Evolutionary conservation across 2,888 invertebrate genomes (phyloP).

Genomic region (Oxystoma pomonae): DNA sequence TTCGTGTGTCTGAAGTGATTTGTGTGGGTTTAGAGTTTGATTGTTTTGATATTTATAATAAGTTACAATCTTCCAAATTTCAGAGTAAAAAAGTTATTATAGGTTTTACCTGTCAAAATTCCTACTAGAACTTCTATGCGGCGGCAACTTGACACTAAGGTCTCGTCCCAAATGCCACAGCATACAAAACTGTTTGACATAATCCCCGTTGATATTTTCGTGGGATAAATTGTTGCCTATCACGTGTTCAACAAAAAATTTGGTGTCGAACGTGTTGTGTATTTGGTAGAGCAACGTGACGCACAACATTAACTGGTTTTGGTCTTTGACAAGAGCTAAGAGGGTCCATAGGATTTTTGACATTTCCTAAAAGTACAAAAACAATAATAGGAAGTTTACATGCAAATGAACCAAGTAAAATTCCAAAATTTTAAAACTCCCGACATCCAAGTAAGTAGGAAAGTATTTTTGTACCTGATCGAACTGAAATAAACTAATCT

Average conservation of each 20-base stretch:
- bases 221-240: conserved; percentile 54
- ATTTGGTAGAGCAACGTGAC: conserved; percentile 73
- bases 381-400: too few relatives aligned
- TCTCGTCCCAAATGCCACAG: conserved; percentile 78
- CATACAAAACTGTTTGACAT: conserved; percentile 61
- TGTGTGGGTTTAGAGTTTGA: background rate
- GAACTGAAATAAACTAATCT: too few relatives aligned
- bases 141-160: conserved; percentile 51
- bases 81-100: too few relatives aligned
- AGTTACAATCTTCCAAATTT: background rate
- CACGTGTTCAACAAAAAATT: conserved; percentile 64
- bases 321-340: conserved; percentile 55
- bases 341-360: conserved; percentile 70
- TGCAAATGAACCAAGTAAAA: too few relatives aligned
- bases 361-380: conserved; percentile 54
- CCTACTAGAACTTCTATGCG: conserved; percentile 45
- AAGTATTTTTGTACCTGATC: too few relatives aligned
- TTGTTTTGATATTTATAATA: background rate
- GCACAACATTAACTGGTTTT: conserved; percentile 56
- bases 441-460: too few relatives aligned
- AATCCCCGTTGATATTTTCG: conserved; percentile 51
- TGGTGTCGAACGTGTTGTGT: conserved; percentile 62
- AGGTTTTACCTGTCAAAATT: conserved; percentile 60
- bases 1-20: too few relatives aligned
- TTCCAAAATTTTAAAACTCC: too few relatives aligned